These are phyloP conservation scores for Gymnocephalus cernua DNA, from an alignment of 2,113 vertebrate genomes.

Conservation along the genomic window DNA sequence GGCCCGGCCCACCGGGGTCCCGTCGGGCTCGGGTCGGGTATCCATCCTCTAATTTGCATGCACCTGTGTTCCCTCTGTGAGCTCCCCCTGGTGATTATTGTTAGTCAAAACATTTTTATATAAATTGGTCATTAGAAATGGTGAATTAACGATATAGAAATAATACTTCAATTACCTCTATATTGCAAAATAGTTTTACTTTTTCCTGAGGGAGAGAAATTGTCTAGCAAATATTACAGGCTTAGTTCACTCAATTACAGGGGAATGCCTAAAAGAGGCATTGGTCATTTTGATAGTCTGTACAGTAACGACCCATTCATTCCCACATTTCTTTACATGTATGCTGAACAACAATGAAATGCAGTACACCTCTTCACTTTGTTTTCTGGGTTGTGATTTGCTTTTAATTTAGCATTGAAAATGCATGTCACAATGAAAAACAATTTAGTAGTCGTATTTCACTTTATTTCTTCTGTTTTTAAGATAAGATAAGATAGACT, in stretches of 20 bases:
- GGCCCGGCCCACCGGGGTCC: too few relatives aligned
- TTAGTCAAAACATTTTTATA: background rate
- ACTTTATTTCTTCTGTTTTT: background rate
- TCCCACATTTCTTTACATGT: background rate
- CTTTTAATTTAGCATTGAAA: background rate
- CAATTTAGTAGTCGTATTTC: background rate
- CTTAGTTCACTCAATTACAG: background rate
- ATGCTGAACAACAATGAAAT: background rate
- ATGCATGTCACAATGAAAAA: background rate
- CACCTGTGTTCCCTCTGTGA: background rate
- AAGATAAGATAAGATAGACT: too few relatives aligned
- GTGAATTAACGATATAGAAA: background rate
- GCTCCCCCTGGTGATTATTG: conserved; percentile 17
- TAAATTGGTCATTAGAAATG: background rate
- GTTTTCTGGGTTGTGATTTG: background rate
- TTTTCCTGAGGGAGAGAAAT: background rate
- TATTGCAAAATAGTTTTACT: background rate
- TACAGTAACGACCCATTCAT: background rate
- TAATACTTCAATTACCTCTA: background rate
- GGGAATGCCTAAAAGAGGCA: background rate
- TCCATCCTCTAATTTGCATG: background rate
- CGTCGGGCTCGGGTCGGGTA: too few relatives aligned
- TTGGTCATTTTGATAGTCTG: background rate
- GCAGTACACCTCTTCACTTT: background rate
- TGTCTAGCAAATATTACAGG: background rate